phyloP scores from a whole-genome alignment of 2,888 invertebrate species.

The Augiades crinisus region DNA sequence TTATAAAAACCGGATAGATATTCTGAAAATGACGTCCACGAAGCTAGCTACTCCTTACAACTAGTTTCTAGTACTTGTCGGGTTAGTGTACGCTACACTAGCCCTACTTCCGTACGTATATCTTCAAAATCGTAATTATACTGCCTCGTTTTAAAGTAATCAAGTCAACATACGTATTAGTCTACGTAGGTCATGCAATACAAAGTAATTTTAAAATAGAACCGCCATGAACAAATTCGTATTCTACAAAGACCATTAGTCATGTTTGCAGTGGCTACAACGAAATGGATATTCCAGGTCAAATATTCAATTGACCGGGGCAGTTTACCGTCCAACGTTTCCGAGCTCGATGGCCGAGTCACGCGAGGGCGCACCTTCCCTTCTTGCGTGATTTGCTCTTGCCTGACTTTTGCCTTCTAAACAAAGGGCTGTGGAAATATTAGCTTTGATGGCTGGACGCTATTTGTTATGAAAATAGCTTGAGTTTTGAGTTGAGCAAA shows the following conservation, averaged over 20 bases:
- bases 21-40: no score
- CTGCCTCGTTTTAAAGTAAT: no score
- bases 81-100: no score
- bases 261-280: background rate
- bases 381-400: conserved; percentile 29
- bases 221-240: background rate
- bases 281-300: conserved; percentile 19
- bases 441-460: conserved; percentile 31
- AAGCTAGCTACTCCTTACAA: no score
- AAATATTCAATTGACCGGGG: conserved; percentile 28
- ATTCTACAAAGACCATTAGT: conserved; percentile 1
- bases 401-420: conserved; percentile 12
- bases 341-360: conserved; percentile 19
- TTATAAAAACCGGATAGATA: no score
- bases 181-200: background rate
- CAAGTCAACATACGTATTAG: no score
- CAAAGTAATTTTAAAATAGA: background rate
- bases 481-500: background rate
- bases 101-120: no score
- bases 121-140: no score
- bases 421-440: conserved; percentile 24
- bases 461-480: conserved; percentile 2
- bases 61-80: no score
- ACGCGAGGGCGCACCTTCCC: conserved; percentile 30
- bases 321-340: conserved; percentile 27